Evolutionary conservation across 2,113 vertebrate species (phyloP), one percentile per base, ranked within the genome.

Genomic region (Corythoichthys intestinalis): DNA sequence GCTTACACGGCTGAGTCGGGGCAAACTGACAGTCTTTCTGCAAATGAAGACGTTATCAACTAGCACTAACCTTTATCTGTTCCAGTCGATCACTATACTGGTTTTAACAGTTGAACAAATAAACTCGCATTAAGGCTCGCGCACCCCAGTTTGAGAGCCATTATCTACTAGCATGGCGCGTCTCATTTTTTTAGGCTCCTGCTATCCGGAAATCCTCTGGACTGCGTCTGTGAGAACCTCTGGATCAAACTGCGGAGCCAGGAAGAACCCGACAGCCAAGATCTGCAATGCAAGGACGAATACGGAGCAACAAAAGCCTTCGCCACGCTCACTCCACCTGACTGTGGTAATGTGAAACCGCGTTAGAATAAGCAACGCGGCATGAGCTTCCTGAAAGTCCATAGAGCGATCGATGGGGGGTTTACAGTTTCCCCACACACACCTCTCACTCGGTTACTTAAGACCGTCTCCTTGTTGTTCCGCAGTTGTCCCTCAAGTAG

Each of bases 171-270:
- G 4, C 20, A 7, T 61, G 35, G 44, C n/a, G 44, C 1, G 11
- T 44, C 7, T 4, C 38, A 17, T 64, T 11, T 38, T 68, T 71
- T 46, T 56, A 99, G 97, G 82, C 88, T 95, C 85, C 81, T 95
- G 73, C 84, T 99, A 79, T 87, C 88, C 57, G 95, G 93, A 64
- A 99, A 99, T 90, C 95, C 96, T 1, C 93, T 99, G 83, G 88
- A 90, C 1, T 99, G 97, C 75, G 93, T 94, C 72, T 99, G 97
- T 89, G 95, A 95, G 78, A 95, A 98, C 81, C 88, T 96, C 87
- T 99, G 97, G 97, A 94, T 99, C 90, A 96, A 97, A 88, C 87
- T 93, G 57, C 92, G 94, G 85, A 89, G 94, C 71, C 93, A 91
- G 72, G 91, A 89, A 17, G 94, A 94, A 70, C 73, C 75, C 37